Conservation (phyloP, 2,113 vertebrate species). For the Ginglymostoma cirratum region DNA sequence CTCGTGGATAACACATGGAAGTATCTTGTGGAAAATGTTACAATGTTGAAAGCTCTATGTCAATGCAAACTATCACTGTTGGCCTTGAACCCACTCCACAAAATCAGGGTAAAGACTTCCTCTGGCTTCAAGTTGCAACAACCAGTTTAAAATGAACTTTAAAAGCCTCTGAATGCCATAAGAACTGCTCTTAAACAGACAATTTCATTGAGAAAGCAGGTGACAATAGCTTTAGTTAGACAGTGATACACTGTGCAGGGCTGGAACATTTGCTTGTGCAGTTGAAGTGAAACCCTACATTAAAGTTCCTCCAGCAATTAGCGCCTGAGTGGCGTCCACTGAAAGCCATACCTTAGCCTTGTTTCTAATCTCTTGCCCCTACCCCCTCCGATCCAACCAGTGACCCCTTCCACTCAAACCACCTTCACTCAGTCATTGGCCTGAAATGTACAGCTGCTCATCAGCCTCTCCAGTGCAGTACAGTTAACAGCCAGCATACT, state of each 20-base stretch:
- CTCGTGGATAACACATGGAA: not conserved
- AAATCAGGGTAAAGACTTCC: not conserved
- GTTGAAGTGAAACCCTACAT: not conserved
- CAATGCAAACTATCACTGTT: not conserved
- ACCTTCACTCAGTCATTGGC: too few species aligned
- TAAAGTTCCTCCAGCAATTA: too few species aligned
- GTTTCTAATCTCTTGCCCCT: too few species aligned
- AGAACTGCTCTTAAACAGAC: not conserved
- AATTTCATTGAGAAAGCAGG: not conserved
- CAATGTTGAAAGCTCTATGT: not conserved
- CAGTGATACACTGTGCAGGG: not conserved
- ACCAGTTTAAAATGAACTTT: not conserved
- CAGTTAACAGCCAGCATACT: too few species aligned
- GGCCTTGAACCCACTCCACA: not conserved
- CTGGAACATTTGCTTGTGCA: not conserved
- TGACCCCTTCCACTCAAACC: too few species aligned
- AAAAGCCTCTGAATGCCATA: not conserved
- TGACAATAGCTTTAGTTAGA: not conserved
- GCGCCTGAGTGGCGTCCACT: too few species aligned
- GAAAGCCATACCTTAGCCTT: too few species aligned
- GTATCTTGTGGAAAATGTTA: not conserved
- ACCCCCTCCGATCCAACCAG: too few species aligned
- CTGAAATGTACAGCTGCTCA: too few species aligned
- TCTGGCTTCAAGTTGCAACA: not conserved
- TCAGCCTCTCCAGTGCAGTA: too few species aligned